Conservation (phyloP, 1,140 invertebrate genomes). For the Panulirus ornatus region DNA sequence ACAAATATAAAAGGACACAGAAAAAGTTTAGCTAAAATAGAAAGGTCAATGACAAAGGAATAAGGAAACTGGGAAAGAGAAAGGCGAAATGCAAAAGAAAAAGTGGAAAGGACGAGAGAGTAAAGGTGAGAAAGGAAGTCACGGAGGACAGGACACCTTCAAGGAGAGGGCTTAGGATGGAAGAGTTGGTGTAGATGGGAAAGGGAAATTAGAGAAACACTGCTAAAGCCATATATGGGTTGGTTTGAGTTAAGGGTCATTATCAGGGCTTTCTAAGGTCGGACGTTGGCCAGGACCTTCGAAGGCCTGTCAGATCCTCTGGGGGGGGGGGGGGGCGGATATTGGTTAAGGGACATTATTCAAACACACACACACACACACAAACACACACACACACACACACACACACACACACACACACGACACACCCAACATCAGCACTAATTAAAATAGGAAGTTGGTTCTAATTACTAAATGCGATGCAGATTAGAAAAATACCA, state of each 20-base stretch:
- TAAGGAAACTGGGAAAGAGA: neutral
- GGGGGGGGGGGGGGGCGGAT: too few species aligned
- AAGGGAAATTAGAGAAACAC: too few species aligned
- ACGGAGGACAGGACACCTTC: neutral
- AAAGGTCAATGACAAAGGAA: neutral
- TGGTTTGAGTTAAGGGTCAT: too few species aligned
- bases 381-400: neutral
- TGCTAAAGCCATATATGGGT: too few species aligned
- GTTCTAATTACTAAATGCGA: slow-evolving; percentile 49
- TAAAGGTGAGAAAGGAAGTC: neutral
- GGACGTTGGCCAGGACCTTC: too few species aligned
- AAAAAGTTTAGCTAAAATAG: neutral
- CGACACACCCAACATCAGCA: neutral
- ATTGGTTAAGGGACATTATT: too few species aligned
- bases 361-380: slow-evolving; percentile 8
- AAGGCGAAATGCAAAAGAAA: neutral
- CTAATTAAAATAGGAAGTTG: slow-evolving; percentile 50
- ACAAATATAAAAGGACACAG: neutral
- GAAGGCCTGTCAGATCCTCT: too few species aligned
- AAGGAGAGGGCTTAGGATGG: neutral
- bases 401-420: slow-evolving; percentile 17
- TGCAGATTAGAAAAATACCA: slow-evolving; percentile 26
- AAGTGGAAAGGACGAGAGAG: neutral
- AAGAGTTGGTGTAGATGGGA: neutral
- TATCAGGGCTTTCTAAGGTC: too few species aligned